These are phyloP conservation scores for Vandiemenella viatica DNA, from an alignment of 2,888 invertebrate genomes.

Conservation along the genomic window DNA sequence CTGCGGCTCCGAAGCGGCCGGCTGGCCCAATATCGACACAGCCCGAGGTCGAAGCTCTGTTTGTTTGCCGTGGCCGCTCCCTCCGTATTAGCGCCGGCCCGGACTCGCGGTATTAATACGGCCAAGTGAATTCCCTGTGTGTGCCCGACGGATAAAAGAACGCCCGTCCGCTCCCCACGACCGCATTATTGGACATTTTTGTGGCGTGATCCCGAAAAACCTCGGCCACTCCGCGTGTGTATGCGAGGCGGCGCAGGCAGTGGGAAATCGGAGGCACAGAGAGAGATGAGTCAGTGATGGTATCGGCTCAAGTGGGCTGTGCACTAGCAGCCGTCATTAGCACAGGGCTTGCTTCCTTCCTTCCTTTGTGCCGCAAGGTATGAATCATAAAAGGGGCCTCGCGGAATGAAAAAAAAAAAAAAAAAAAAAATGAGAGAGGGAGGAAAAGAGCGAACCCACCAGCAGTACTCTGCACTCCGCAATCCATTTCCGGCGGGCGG, in stretches of 20 bases:
- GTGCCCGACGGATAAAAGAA: not conserved
- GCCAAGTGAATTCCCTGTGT: not conserved
- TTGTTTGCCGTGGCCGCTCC: no score
- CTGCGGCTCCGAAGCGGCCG: no score
- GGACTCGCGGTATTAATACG: not conserved
- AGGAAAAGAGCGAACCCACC: no score
- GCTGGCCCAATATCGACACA: no score
- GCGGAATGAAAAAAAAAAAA: no score
- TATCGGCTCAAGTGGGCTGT: not conserved
- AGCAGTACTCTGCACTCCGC: not conserved
- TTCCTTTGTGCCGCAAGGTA: not conserved
- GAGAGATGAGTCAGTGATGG: not conserved
- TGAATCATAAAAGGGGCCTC: not conserved
- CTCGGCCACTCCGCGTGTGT: no score
- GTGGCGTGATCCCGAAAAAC: not conserved
- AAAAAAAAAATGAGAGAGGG: no score
- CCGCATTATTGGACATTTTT: not conserved
- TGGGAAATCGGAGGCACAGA: no score
- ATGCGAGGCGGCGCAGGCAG: no score
- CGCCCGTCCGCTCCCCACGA: no score
- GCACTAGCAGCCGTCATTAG: not conserved
- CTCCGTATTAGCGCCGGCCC: no score
- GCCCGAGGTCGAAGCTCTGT: no score
- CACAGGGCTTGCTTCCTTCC: not conserved
- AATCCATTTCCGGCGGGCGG: not conserved